Conservation (phyloP, 2,797 vertebrate genomes). For the Pitangus sulphuratus region DNA sequence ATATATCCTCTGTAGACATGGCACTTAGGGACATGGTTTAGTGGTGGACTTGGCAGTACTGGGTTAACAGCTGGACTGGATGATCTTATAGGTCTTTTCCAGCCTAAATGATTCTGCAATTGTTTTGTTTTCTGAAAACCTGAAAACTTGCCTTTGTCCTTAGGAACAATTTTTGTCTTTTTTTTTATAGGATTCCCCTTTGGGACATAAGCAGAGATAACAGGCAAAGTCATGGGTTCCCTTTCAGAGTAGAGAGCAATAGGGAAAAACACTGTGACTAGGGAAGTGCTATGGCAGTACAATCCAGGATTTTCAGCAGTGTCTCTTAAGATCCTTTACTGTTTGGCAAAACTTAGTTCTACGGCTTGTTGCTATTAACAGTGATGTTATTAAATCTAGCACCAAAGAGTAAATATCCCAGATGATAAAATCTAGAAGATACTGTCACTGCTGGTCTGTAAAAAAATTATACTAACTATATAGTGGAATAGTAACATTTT, state of each 20-base stretch:
- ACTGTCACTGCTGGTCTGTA: not conserved
- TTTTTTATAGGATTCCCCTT: not conserved
- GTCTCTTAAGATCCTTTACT: not conserved
- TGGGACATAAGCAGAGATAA: not conserved
- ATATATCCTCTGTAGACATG: accelerated
- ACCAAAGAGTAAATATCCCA: not conserved
- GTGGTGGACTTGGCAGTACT: not conserved
- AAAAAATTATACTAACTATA: not conserved
- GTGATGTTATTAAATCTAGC: not conserved
- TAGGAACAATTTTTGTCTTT: not conserved
- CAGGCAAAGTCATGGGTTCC: not conserved
- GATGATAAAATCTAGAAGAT: not conserved
- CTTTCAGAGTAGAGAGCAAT: not conserved
- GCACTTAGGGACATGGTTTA: not conserved
- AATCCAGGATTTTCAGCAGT: not conserved
- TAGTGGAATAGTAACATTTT: not conserved
- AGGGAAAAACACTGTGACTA: not conserved
- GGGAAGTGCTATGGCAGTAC: not conserved
- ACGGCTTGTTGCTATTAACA: not conserved
- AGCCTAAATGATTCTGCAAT: not conserved
- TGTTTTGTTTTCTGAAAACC: not conserved
- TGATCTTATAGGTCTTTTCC: not conserved
- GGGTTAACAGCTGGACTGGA: not conserved
- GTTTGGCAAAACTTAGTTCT: not conserved
- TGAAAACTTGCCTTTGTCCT: not conserved